Evolutionary conservation across 30 jellyfish, hydroid and myxozoan species (phyloP).

Genomic region (Aurelia coerulea): DNA sequence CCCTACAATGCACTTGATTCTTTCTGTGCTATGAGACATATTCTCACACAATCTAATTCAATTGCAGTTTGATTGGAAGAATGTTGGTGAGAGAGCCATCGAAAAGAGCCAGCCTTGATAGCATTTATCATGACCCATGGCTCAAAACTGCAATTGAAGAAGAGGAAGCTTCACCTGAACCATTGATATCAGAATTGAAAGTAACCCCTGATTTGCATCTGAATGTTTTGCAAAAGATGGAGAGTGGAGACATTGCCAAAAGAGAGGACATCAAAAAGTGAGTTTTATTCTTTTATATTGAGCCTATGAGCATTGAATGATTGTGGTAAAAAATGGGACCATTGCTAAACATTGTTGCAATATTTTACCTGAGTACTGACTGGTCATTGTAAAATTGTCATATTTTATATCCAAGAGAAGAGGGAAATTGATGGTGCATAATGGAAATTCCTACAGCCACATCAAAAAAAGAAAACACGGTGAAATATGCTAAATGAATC

Average conservation of each 20-base stretch:
- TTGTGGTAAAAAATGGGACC: too few relatives aligned
- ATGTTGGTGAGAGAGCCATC: constrained; percentile 96
- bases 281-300: background rate
- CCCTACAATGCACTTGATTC: too few relatives aligned
- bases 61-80: constrained; percentile 73
- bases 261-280: constrained; percentile 88
- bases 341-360: too few relatives aligned
- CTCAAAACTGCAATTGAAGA: constrained; percentile 52
- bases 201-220: constrained; percentile 83
- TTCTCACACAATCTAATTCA: background rate
- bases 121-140: constrained; percentile 89
- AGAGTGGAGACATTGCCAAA: constrained; percentile 78
- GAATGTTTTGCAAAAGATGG: constrained; percentile 86
- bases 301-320: too few relatives aligned
- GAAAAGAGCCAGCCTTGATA: constrained; percentile 81
- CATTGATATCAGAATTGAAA: constrained; percentile 84
- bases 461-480: too few relatives aligned
- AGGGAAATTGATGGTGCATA: too few relatives aligned
- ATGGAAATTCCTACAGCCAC: too few relatives aligned
- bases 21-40: too few relatives aligned
- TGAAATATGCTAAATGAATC: too few relatives aligned
- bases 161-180: constrained; percentile 55
- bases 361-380: too few relatives aligned
- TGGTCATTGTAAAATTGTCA: too few relatives aligned
- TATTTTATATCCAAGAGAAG: too few relatives aligned